Percentiles rank a stretch among this genome's conserved stretches.
Conservation (phyloP, 1,140 invertebrate genomes). For the Drosophila pandora region DNA sequence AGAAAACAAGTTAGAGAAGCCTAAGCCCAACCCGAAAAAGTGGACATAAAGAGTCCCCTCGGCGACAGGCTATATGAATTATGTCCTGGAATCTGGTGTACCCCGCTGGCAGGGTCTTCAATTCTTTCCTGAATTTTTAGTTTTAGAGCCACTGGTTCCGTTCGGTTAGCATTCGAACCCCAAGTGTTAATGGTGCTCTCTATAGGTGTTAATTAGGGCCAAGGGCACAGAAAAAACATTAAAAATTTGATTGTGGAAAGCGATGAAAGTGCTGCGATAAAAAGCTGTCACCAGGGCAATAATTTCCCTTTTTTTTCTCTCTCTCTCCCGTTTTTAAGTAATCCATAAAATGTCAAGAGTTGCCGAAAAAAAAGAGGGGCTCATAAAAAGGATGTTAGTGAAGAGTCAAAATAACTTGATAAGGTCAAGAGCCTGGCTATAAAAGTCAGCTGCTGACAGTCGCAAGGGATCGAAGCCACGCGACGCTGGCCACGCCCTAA, state of each 20-base stretch:
- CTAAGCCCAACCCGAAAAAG: constrained; percentile 10
- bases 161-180: constrained; percentile 5
- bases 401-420: constrained; percentile 62
- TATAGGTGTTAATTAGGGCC: constrained; percentile 74
- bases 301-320: constrained; percentile 33
- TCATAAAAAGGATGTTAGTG: constrained; percentile 66
- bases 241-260: constrained; percentile 52
- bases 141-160: constrained; percentile 58
- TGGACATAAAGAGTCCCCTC: constrained; percentile 14
- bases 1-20: constrained; percentile 70
- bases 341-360: constrained; percentile 71
- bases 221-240: constrained; percentile 60
- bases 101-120: constrained; percentile 34
- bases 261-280: constrained; percentile 79
- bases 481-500: constrained; percentile 57
- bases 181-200: constrained; percentile 72
- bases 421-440: constrained; percentile 76
- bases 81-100: constrained; percentile 14
- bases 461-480: constrained; percentile 45
- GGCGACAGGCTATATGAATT: constrained; percentile 10
- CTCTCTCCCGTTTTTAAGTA: constrained; percentile 25
- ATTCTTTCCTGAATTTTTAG: constrained; percentile 11
- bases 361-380: constrained; percentile 5
- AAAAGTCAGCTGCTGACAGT: constrained; percentile 70
- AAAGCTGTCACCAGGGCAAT: constrained; percentile 69